phyloP scores from a whole-genome alignment of 2,888 invertebrate genomes.

The Leptogaster cylindrica region DNA sequence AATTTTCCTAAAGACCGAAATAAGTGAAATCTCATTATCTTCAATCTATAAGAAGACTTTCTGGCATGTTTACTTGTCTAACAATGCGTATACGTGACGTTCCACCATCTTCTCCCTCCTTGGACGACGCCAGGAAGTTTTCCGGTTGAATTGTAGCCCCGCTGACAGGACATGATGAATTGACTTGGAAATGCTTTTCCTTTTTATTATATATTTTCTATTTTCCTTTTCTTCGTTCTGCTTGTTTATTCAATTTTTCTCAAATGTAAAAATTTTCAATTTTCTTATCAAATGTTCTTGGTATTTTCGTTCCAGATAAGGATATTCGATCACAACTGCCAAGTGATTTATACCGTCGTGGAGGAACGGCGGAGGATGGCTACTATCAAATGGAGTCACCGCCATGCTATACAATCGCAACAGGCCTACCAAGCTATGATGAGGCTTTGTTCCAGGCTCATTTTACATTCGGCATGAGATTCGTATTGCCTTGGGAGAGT shows the following conservation, averaged over 20 bases:
- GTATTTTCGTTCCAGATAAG: constrained; percentile 55
- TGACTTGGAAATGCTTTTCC: constrained; percentile 13
- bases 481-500: constrained; percentile 49
- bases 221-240: neutral
- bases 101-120: too few species aligned
- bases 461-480: constrained; percentile 52
- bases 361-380: constrained; percentile 51
- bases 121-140: too few species aligned
- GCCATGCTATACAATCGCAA: constrained; percentile 70
- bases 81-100: neutral
- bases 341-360: constrained; percentile 47
- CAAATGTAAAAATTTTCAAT: constrained; percentile 23
- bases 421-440: constrained; percentile 69
- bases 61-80: neutral
- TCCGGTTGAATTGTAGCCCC: neutral
- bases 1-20: constrained; percentile 34
- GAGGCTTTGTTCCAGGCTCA: constrained; percentile 66
- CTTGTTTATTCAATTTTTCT: neutral
- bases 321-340: constrained; percentile 59
- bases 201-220: neutral
- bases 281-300: constrained; percentile 40
- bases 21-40: constrained; percentile 39
- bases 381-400: constrained; percentile 64
- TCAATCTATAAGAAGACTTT: constrained; percentile 12
- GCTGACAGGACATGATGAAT: constrained; percentile 44